phyloP scores from a whole-genome alignment of 2,888 invertebrate genomes.

The Cataglyphis cursor region DNA sequence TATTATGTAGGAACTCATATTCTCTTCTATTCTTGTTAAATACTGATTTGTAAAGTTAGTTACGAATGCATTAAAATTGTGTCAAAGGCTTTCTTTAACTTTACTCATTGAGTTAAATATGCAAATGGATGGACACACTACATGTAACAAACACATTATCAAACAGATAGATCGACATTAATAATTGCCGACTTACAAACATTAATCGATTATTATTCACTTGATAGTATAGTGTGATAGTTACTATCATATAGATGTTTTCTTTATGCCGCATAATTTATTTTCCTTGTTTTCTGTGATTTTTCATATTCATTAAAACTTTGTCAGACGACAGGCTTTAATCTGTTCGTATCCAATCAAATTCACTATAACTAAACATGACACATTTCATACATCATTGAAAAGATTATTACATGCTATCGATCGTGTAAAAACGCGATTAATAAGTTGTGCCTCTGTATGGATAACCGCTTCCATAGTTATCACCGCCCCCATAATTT shows the following conservation, averaged over 20 bases:
- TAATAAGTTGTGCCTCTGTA: conserved; percentile 80
- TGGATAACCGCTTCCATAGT: conserved; percentile 78
- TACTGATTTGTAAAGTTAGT: conserved; percentile 5
- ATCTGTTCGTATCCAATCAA: conserved; percentile 18
- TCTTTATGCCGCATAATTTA: neutral
- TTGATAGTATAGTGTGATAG: neutral
- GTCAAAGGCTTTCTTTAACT: conserved; percentile 2
- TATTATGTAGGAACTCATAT: conserved; percentile 18
- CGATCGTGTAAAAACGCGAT: conserved; percentile 47
- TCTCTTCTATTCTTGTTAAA: neutral
- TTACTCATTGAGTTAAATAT: conserved; percentile 19
- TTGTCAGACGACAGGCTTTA: neutral
- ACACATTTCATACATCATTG: conserved; percentile 52
- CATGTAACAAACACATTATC: conserved; percentile 12
- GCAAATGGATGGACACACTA: conserved; percentile 4
- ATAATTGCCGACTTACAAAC: conserved; percentile 9
- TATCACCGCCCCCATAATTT: conserved; percentile 78
- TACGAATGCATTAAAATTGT: conserved; percentile 11
- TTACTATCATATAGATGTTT: neutral
- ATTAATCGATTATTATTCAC: conserved; percentile 9
- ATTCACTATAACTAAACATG: conserved; percentile 57
- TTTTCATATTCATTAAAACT: conserved; percentile 8
- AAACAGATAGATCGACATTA: neutral
- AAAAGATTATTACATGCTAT: conserved; percentile 44
- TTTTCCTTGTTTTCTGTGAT: neutral